phyloP scores from a whole-genome alignment of 2,888 invertebrate species.

The Muscina levida region DNA sequence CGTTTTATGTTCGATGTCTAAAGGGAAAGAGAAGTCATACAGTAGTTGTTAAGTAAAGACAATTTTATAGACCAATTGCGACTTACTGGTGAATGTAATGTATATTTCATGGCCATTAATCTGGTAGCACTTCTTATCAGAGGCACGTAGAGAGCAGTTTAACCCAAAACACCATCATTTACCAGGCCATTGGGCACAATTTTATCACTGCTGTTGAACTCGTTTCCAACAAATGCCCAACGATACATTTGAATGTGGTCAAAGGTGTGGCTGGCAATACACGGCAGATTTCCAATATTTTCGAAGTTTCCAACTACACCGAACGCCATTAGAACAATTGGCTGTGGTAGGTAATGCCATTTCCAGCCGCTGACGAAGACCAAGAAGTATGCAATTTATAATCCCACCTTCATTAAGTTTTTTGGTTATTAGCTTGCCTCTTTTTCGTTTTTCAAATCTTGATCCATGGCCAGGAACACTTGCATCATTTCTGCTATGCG shows the following conservation, averaged over 20 bases:
- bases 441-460: conserved; percentile 87
- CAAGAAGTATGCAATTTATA: too few relatives aligned
- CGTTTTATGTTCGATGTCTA: conserved; percentile 79
- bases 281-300: conserved; percentile 90
- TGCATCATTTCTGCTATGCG: too few relatives aligned
- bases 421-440: too few relatives aligned
- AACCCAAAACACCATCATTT: conserved; percentile 71
- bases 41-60: not conserved
- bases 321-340: conserved; percentile 88
- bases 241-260: conserved; percentile 96
- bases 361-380: conserved; percentile 85
- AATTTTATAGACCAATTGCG: not conserved
- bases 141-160: conserved; percentile 84
- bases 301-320: conserved; percentile 90
- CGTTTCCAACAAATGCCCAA: conserved; percentile 91
- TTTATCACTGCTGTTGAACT: conserved; percentile 80
- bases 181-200: conserved; percentile 74
- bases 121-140: conserved; percentile 89
- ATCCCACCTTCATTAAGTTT: too few relatives aligned
- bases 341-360: conserved; percentile 87
- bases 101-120: conserved; percentile 84
- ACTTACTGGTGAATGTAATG: conserved; percentile 79
- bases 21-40: not conserved
- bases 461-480: conserved; percentile 92
- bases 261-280: conserved; percentile 90